Conservation (phyloP, 2,797 vertebrate genomes). For the Craterocephalus amniculus region DNA sequence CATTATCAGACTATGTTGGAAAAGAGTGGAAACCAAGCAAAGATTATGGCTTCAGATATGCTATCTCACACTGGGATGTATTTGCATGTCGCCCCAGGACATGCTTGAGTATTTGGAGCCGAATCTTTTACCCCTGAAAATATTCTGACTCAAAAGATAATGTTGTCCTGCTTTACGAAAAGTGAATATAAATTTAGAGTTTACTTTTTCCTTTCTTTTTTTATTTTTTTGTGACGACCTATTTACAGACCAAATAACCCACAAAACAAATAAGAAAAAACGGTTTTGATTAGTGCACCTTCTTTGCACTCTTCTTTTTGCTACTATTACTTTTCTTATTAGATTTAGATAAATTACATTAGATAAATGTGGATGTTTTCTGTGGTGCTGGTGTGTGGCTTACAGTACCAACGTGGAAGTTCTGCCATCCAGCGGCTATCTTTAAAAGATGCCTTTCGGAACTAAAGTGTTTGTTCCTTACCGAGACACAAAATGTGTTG, state of each 20-base stretch:
- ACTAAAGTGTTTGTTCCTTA: conserved; percentile 52
- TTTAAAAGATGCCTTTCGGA: conserved; percentile 9
- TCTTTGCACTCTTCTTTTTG: background rate
- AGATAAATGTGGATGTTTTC: background rate
- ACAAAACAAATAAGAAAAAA: background rate
- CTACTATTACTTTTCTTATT: background rate
- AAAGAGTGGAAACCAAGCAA: conserved; percentile 65
- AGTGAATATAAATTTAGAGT: background rate
- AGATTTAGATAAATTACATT: no score
- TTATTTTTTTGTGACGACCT: no score
- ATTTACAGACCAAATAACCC: background rate
- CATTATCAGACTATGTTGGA: conserved; percentile 58
- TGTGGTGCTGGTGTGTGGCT: conserved; percentile 48
- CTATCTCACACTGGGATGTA: conserved; percentile 26
- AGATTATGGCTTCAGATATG: conserved; percentile 58
- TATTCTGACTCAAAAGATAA: conserved; percentile 8
- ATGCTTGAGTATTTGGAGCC: conserved; percentile 42
- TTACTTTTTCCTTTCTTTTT: background rate
- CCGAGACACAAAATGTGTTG: conserved; percentile 42
- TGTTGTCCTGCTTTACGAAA: background rate
- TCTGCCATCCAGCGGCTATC: conserved; percentile 70
- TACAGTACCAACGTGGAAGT: conserved; percentile 6
- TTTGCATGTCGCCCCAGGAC: conserved; percentile 49
- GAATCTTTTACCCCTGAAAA: conserved; percentile 34
- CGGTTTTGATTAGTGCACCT: background rate